Evolutionary conservation across 2,797 vertebrate genomes (phyloP).

Genomic region (Chrysocyon brachyurus): DNA sequence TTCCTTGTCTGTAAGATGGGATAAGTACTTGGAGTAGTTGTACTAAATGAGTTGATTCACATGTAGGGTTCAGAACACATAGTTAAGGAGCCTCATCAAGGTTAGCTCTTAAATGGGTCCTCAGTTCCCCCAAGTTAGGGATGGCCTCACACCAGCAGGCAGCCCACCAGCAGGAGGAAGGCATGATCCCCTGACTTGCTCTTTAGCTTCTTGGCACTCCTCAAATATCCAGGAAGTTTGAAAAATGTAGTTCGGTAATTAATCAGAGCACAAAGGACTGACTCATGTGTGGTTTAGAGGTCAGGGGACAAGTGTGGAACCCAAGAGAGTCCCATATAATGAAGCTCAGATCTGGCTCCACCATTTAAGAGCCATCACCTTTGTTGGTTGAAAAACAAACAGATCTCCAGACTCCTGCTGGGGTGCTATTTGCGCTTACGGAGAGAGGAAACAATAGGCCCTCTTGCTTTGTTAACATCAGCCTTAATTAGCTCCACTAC

Average conservation of each 20-base stretch:
- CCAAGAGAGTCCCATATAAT: neutral
- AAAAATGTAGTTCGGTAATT: neutral
- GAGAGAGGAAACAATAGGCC: slow-evolving; percentile 7
- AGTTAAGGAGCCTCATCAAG: neutral
- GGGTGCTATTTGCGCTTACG: neutral
- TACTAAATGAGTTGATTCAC: neutral
- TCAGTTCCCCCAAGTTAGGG: neutral
- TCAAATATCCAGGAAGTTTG: neutral
- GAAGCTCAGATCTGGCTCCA: neutral
- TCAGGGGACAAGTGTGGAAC: neutral
- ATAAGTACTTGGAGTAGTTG: neutral
- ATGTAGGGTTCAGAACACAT: neutral
- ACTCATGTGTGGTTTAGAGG: neutral
- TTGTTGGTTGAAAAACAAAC: slow-evolving; percentile 26
- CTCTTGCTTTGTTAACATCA: slow-evolving; percentile 61
- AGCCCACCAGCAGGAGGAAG: neutral
- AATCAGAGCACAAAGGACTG: neutral
- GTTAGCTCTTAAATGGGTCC: neutral
- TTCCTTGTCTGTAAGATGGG: neutral
- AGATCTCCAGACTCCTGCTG: neutral
- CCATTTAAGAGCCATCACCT: slow-evolving; percentile 41
- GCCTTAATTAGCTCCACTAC: slow-evolving; percentile 36
- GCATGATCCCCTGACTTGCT: neutral
- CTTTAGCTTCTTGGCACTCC: neutral
- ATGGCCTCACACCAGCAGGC: neutral